Base-by-base conservation (phyloP, 2,113 vertebrate genomes). In the Apodemus speciosus region DNA sequence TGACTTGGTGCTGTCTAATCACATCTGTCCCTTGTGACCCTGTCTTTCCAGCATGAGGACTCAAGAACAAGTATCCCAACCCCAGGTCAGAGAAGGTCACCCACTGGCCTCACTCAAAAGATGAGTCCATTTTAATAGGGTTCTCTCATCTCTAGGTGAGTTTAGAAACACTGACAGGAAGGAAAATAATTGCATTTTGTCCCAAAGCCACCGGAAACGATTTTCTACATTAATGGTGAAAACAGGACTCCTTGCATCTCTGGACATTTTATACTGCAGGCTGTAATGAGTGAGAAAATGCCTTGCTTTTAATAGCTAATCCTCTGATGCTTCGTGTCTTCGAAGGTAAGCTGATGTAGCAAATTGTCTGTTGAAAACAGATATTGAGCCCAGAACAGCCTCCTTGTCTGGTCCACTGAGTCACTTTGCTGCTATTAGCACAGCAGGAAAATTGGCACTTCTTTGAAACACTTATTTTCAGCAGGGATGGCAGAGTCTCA, bases 241-340 rank as follows among this genome's bases (percentile, higher is more conserved):
- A 95, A 93, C 89, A 92, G 32, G 66, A 66, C 75, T 91, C 58
- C 38, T 94, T 94, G 81, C 66, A 80, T 96, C 92, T 94, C 80
- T 95, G 88, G 89, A 73, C 20, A 0, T 94, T 96, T 94, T 93
- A 71, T 58, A 85, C 89, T 87, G 66, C 85, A 96, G 93, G 40
- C 76, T 93, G 35, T 97, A 96, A 97, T 95, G 95, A 97, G 92
- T 14, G 4, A 94, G 89, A 94, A 96, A 94, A 94, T 91, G 90
- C 89, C 80, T 95, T 93, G 91, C 90, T 95, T 96, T 95, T 96
- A 96, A 95, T 95, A 96, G 92, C 93, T 76, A 96, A 94, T 89
- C 88, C 38, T 95, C 80, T 96, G 86, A 89, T 88, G 91, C 71
- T 95, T 91, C 14, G 0, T 94, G 94, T 69, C 73, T 95, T 56